Evolutionary conservation across 2,888 invertebrate genomes (phyloP), one percentile per base, ranked within the genome.

Genomic region (Colostygia pectinataria): DNA sequence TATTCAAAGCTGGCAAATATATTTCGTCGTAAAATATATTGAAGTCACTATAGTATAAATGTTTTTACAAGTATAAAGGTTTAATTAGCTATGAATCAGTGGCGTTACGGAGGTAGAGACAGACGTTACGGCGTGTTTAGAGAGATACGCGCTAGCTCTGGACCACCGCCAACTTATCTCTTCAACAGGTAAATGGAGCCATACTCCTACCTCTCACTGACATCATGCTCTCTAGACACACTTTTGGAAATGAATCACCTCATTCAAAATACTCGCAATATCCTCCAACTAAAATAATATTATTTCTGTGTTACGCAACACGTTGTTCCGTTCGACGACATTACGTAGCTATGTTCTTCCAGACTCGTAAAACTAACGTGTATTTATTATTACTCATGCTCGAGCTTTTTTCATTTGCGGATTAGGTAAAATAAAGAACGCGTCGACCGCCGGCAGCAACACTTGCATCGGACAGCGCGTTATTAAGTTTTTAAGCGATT

Each of bases 401-500:
- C 23, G 13, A 37, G 32, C 40, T 45, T 53, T 55, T 20, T 20
- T 20, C 39, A 55, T 62, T 63, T 58, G 54, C 52, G 51, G 54
- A 46, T 56, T 61, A 62, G 57, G 49, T 59, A 55, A 59, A 55
- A 65, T 55, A 65, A 51, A 53, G 57, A 52, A 66, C 44, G 57
- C 12, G 33, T 45, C 43, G 31, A 42, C 53, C 40, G 49, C 49
- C 57, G 53, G 43, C 52, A 65, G 71, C 71, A 64, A 68, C 83
- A 82, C 66, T 66, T 87, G 89, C 82, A 59, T 66, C 73, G 71
- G 84, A 86, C 86, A 80, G 78, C 73, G 61, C 71, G 83, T 82
- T 88, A 87, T 88, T 85, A 87, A 78, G 71, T 83, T 86, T 88
- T 84, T 80, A 83, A 86, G 80, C 82, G 83, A 83, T 86, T 80